Percentiles rank a stretch among this genome's conserved stretches.
Conservation (phyloP, 2,888 invertebrate genomes). For the Eupelmus urozonus region DNA sequence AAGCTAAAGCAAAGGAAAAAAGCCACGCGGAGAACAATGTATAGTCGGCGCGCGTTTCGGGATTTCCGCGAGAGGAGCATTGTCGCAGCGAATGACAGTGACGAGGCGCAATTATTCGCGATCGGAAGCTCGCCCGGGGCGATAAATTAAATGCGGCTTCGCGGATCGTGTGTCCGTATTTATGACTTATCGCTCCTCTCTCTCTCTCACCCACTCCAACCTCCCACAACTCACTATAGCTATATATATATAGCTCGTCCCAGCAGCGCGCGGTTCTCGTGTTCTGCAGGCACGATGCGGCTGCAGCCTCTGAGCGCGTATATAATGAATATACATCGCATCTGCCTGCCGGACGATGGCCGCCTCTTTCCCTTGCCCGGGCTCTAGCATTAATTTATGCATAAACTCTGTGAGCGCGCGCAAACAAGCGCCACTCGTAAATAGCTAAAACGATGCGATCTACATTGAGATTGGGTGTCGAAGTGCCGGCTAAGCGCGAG, state of each 20-base stretch:
- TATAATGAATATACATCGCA: constrained; percentile 61
- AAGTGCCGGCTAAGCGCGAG: no score
- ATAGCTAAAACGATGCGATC: constrained; percentile 8
- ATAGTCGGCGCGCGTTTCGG: no score
- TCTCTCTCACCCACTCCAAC: background rate
- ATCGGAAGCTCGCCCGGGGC: constrained; percentile 42
- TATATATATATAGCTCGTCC: no score
- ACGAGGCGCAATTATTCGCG: constrained; percentile 47
- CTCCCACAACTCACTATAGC: background rate
- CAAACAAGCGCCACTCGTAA: background rate
- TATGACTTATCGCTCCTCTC: constrained; percentile 54
- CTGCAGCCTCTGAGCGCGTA: background rate
- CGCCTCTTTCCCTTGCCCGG: background rate
- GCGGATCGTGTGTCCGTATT: constrained; percentile 48
- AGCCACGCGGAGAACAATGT: no score
- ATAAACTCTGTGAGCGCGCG: background rate
- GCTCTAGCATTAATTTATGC: constrained; percentile 41
- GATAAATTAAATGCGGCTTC: constrained; percentile 57
- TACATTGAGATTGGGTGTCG: no score
- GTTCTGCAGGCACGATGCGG: no score
- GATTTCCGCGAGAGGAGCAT: background rate
- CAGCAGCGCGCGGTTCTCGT: no score
- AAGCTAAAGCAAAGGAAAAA: no score
- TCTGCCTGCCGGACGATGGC: background rate
- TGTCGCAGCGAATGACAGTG: constrained; percentile 13